A percentile compares a stretch with the other conserved stretches of the same genome.
Evolutionary conservation across 2,113 vertebrate species (phyloP).

Genomic region (Chlorodrepanis virens): DNA sequence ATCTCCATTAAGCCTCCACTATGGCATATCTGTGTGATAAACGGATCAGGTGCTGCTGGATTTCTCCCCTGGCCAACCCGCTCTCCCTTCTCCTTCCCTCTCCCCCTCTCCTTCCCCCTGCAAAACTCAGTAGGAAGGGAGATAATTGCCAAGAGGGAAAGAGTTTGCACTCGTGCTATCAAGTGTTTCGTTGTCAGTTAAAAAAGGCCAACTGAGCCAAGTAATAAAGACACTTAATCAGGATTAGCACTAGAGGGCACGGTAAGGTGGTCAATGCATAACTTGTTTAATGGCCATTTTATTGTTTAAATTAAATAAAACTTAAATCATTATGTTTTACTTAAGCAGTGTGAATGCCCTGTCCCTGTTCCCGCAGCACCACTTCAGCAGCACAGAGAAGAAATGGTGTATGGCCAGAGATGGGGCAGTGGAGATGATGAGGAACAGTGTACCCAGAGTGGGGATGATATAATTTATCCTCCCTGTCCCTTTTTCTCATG

Average conservation of each 20-base stretch:
- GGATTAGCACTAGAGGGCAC: slow-evolving; percentile 49
- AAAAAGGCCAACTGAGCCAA: slow-evolving; percentile 59
- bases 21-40: slow-evolving; percentile 78
- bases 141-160: slow-evolving; percentile 49
- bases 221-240: slow-evolving; percentile 65
- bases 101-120: slow-evolving; percentile 41
- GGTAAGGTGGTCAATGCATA: slow-evolving; percentile 55
- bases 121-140: slow-evolving; percentile 44
- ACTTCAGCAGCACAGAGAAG: background rate
- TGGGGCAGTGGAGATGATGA: background rate
- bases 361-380: background rate
- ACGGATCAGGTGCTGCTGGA: slow-evolving; percentile 71
- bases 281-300: slow-evolving; percentile 57
- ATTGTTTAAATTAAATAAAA: slow-evolving; percentile 67
- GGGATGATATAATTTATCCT: background rate
- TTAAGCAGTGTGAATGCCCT: background rate
- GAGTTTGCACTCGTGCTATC: background rate
- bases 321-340: slow-evolving; percentile 46
- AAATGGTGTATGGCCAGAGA: background rate
- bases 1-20: slow-evolving; percentile 80
- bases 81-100: slow-evolving; percentile 8
- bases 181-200: slow-evolving; percentile 44
- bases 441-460: rapidly evolving
- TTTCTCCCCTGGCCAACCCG: background rate
- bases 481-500: rapidly evolving